phyloP scores from a whole-genome alignment of 2,113 vertebrate species.

The Symphodus melops region DNA sequence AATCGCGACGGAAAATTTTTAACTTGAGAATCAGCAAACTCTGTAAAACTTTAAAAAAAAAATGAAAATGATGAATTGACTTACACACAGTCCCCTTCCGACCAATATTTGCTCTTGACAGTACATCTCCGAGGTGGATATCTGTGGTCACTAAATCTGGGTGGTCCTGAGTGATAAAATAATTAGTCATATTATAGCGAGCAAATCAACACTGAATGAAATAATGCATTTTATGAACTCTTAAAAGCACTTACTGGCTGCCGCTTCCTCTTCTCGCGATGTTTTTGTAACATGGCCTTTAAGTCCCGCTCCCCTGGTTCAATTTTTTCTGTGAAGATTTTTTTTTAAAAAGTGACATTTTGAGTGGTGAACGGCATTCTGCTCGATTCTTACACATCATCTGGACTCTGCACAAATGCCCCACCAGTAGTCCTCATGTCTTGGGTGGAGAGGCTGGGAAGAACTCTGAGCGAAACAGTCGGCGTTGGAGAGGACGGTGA shows the following conservation, averaged over 20 bases:
- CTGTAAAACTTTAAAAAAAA: not conserved
- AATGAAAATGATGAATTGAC: slow-evolving; percentile 28
- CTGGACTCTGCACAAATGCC: slow-evolving; percentile 35
- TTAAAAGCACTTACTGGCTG: slow-evolving; percentile 87
- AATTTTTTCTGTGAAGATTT: slow-evolving; percentile 86
- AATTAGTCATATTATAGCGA: not conserved
- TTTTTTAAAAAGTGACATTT: not conserved
- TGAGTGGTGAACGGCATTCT: not conserved
- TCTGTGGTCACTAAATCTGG: slow-evolving; percentile 93
- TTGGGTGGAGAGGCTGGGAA: slow-evolving; percentile 92
- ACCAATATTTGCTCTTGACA: slow-evolving; percentile 93
- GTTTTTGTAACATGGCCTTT: slow-evolving; percentile 91
- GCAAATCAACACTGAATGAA: not conserved
- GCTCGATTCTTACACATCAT: not conserved
- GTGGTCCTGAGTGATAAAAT: slow-evolving; percentile 86
- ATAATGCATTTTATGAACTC: not conserved
- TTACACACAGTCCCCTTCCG: slow-evolving; percentile 90
- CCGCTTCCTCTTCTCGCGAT: slow-evolving; percentile 93
- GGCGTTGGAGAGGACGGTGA: slow-evolving; percentile 86
- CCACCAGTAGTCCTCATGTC: slow-evolving; percentile 96
- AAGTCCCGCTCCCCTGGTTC: slow-evolving; percentile 92
- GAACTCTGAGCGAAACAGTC: slow-evolving; percentile 89
- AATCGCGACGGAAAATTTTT: not conserved
- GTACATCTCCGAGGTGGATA: slow-evolving; percentile 92
- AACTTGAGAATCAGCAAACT: not conserved